Percentiles rank a stretch among this genome's conserved stretches.
Evolutionary conservation across 2,888 invertebrate genomes (phyloP).

Genomic region (Catocala sponsa): DNA sequence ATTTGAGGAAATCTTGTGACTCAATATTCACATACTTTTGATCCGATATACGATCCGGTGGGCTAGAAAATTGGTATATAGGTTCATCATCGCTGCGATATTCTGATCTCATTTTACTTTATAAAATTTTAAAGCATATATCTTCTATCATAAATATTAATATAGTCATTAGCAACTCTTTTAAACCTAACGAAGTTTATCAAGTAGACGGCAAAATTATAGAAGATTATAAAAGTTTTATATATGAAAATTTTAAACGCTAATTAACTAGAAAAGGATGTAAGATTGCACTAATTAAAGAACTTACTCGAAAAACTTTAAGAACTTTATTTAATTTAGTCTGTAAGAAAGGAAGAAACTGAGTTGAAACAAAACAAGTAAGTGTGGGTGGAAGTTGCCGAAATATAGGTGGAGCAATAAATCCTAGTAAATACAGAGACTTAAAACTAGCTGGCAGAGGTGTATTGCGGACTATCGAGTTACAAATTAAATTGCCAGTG

Average conservation of each 20-base stretch:
- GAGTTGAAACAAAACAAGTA: slow-evolving; percentile 37
- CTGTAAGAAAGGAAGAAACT: slow-evolving; percentile 36
- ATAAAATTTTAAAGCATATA: background rate
- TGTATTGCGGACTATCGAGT: slow-evolving; percentile 35
- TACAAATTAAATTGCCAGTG: slow-evolving; percentile 39
- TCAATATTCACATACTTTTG: slow-evolving; percentile 24
- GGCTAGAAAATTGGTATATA: slow-evolving; percentile 24
- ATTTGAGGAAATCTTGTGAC: slow-evolving; percentile 3
- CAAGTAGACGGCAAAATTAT: background rate
- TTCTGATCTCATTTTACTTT: slow-evolving; percentile 14
- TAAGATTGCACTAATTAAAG: slow-evolving; percentile 42
- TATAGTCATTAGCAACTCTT: background rate
- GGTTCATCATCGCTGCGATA: slow-evolving; percentile 11
- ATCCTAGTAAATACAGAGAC: slow-evolving; percentile 46
- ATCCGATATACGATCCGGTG: slow-evolving; percentile 20
- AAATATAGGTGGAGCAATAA: slow-evolving; percentile 52
- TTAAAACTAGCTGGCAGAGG: slow-evolving; percentile 42
- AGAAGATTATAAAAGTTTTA: slow-evolving; percentile 8
- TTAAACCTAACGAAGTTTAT: no score
- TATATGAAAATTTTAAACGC: slow-evolving; percentile 31
- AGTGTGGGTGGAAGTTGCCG: slow-evolving; percentile 35
- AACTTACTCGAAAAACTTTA: slow-evolving; percentile 26
- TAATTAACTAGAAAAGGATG: slow-evolving; percentile 36
- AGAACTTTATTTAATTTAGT: slow-evolving; percentile 47
- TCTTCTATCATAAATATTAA: slow-evolving; percentile 1